Percentiles rank a stretch among this genome's conserved stretches.
Conservation (phyloP, 2,113 vertebrate species). For the Petaurus breviceps region DNA sequence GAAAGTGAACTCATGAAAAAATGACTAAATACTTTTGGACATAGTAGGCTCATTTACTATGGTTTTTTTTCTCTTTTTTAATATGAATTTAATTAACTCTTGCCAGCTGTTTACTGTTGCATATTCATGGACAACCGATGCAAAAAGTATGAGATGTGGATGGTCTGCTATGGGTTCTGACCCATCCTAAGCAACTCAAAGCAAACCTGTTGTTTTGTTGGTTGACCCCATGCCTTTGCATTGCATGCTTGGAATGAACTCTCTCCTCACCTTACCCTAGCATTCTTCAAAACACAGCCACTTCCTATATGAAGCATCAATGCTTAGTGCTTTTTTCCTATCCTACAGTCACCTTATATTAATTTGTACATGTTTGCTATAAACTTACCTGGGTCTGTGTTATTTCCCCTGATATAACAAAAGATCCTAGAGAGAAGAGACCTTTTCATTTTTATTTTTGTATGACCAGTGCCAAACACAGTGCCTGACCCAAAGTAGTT, state of each 20-base stretch:
- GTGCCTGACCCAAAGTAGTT: not conserved
- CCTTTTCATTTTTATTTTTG: not conserved
- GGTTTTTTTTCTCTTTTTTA: too few relatives aligned
- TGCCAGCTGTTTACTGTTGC: not conserved
- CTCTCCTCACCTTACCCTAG: not conserved
- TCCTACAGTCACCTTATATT: not conserved
- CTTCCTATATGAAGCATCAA: not conserved
- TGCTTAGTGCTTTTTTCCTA: not conserved
- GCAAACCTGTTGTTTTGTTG: not conserved
- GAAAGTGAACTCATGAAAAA: not conserved
- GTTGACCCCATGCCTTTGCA: not conserved
- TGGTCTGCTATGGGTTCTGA: constrained; percentile 37
- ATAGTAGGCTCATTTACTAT: not conserved
- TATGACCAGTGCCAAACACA: not conserved
- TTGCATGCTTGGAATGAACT: not conserved
- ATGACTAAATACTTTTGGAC: not conserved
- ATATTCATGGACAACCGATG: not conserved
- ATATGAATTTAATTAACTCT: not conserved
- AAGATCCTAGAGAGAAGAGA: not conserved
- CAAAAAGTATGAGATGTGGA: constrained; percentile 4
- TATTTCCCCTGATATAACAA: not conserved
- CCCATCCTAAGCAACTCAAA: constrained; percentile 49
- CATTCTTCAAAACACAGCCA: not conserved
- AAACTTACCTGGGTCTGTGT: not conserved
- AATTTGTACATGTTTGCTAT: not conserved